Evolutionary conservation across 92 coral and sea anemone genomes (phyloP), one percentile per base, ranked within the genome.

Genomic region (Zoanthus sociatus): DNA sequence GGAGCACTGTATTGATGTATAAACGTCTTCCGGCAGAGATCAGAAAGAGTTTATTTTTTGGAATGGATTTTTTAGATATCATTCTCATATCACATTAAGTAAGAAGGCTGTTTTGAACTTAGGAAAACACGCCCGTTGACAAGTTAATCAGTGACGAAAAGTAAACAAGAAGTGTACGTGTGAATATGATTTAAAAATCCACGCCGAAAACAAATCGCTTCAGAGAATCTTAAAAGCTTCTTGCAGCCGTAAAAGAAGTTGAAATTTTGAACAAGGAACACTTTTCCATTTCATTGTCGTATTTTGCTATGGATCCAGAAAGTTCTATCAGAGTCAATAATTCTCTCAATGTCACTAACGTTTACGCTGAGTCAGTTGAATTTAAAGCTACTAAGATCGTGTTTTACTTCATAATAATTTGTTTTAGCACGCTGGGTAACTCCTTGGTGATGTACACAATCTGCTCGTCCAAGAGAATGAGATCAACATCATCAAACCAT

Each of bases 361-460:
- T 13, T 12, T 32, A 71, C 18, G 61, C 18, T 14, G 85, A 94
- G 45, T 45, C 96, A 0, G 33, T 69, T 11, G 93, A 76, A 20
- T 94, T 94, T 56, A 89, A 89, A 58, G 71, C 87, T 11, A 55
- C 88, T 37, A 93, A 93, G 81, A 91, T 93, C 26, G 55, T 89
- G 6, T 91, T 88, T 70, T 93, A 94, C 84, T 91, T 90, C 76
- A 71, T 97, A 20, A 88, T 97, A 18, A 87, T 97, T 53, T 58
- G 93, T 17, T 90, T 92, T 81, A 97, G 98, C 78, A 92, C 96
- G 4, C 2, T 97, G 20, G 99, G 99, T 3, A 97, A 97, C 71
- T 87, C 95, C 1, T 87, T 97, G 60, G 98, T 97, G 20, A 92
- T 97, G 21, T 92, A 90, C 90, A 95, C 94, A 31, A 94, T 97